phyloP scores from a whole-genome alignment of 2,113 vertebrate genomes.

The Condylura cristata region DNA sequence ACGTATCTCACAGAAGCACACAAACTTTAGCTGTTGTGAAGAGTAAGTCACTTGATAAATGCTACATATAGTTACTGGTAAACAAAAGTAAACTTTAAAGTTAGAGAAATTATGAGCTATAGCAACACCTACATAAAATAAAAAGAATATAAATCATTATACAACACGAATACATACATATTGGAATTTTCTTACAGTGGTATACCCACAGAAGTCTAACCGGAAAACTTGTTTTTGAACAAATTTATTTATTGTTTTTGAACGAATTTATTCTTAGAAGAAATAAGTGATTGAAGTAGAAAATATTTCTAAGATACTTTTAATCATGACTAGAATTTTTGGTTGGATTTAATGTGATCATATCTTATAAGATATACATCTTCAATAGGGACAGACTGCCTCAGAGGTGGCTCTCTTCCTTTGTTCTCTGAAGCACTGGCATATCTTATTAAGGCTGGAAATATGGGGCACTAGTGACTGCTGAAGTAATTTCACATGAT shows the following conservation, averaged over 20 bases:
- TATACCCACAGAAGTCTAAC: not conserved
- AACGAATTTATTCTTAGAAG: not conserved
- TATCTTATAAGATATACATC: not conserved
- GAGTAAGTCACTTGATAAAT: conserved; percentile 12
- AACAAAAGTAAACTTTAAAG: conserved; percentile 29
- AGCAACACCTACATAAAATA: conserved; percentile 8
- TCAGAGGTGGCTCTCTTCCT: not conserved
- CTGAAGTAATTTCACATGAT: not conserved
- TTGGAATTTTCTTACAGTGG: not conserved
- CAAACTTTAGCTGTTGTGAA: not conserved
- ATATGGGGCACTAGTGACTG: not conserved
- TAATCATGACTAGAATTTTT: not conserved
- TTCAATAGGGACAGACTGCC: not conserved
- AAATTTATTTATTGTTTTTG: too few species aligned
- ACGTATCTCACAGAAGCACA: not conserved
- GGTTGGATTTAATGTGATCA: not conserved
- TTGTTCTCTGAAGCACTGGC: not conserved
- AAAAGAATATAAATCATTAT: conserved; percentile 32
- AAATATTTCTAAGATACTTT: conserved; percentile 45
- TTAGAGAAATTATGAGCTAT: not conserved
- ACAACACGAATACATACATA: not conserved
- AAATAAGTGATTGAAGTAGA: conserved; percentile 17
- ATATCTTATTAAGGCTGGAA: not conserved
- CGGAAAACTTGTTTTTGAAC: not conserved
- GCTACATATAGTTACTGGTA: not conserved